phyloP scores from a whole-genome alignment of 2,113 vertebrate genomes.

The Nibea albiflora region DNA sequence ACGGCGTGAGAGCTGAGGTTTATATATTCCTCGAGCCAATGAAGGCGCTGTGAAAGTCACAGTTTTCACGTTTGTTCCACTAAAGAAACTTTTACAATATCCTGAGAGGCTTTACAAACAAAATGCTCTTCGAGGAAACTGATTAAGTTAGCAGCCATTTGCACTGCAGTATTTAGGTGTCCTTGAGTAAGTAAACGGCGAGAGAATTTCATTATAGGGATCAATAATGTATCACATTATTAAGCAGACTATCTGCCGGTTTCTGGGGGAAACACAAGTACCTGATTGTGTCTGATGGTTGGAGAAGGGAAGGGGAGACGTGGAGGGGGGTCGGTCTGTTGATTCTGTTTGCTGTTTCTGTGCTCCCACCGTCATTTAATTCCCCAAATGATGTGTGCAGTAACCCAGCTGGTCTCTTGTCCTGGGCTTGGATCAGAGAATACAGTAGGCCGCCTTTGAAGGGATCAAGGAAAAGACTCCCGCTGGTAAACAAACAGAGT shows the following conservation, averaged over 20 bases:
- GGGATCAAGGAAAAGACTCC: slow-evolving; percentile 72
- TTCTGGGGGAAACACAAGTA: slow-evolving; percentile 28
- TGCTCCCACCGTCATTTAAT: slow-evolving; percentile 66
- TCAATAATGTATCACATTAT: slow-evolving; percentile 31
- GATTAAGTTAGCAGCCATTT: slow-evolving; percentile 6
- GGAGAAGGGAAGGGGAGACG: not conserved
- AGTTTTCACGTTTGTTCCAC: slow-evolving; percentile 4
- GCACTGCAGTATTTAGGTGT: not conserved
- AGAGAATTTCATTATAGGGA: slow-evolving; percentile 22
- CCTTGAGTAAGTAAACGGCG: not conserved
- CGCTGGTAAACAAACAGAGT: slow-evolving; percentile 75
- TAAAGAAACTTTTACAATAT: slow-evolving; percentile 6
- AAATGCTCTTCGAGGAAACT: slow-evolving; percentile 2
- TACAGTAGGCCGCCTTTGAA: slow-evolving; percentile 72
- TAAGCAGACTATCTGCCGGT: not conserved
- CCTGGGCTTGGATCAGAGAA: slow-evolving; percentile 71
- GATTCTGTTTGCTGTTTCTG: slow-evolving; percentile 65
- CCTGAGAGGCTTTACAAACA: not conserved
- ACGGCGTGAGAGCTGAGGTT: not conserved
- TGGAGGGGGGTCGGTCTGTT: slow-evolving; percentile 9
- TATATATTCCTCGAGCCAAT: not conserved
- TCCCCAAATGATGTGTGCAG: slow-evolving; percentile 70
- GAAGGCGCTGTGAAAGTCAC: not conserved
- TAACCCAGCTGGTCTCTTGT: slow-evolving; percentile 59
- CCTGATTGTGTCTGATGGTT: slow-evolving; percentile 40